Evolutionary conservation across 1,140 invertebrate species (phyloP).

Genomic region (Camponotus vicinus): DNA sequence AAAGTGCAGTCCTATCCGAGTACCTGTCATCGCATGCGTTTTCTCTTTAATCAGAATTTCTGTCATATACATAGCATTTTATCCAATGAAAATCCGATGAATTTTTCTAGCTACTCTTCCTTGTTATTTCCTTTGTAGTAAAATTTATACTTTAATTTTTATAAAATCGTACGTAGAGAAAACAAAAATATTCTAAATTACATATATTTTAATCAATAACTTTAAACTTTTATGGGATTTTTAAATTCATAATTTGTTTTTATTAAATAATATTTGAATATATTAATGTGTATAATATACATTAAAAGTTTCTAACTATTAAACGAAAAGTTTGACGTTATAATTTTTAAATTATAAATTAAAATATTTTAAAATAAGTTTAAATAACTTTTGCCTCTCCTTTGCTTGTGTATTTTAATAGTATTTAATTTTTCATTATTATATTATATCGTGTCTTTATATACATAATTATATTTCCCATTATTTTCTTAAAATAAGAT

Average conservation of each 20-base stretch:
- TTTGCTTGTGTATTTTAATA: neutral
- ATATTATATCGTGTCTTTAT: neutral
- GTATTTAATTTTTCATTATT: slow-evolving; percentile 1
- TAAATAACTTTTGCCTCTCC: neutral
- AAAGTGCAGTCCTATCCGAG: neutral
- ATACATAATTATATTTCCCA: neutral
- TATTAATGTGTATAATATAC: neutral
- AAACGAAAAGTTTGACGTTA: neutral
- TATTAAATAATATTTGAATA: slow-evolving; percentile 6
- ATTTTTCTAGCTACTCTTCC: neutral
- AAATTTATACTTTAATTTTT: neutral
- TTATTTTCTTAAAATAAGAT: neutral
- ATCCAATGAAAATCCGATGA: neutral
- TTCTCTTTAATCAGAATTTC: slow-evolving; percentile 14
- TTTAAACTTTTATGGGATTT: neutral
- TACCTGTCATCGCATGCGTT: neutral
- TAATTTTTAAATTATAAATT: neutral
- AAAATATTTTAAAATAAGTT: neutral
- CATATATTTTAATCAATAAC: neutral
- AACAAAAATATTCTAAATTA: neutral
- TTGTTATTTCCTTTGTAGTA: neutral
- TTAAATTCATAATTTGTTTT: neutral
- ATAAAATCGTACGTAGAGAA: neutral
- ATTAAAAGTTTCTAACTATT: neutral
- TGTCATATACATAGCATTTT: neutral